Evolutionary conservation across 1,140 invertebrate genomes (phyloP).

Genomic region (Caenorhabditis briggsae): DNA sequence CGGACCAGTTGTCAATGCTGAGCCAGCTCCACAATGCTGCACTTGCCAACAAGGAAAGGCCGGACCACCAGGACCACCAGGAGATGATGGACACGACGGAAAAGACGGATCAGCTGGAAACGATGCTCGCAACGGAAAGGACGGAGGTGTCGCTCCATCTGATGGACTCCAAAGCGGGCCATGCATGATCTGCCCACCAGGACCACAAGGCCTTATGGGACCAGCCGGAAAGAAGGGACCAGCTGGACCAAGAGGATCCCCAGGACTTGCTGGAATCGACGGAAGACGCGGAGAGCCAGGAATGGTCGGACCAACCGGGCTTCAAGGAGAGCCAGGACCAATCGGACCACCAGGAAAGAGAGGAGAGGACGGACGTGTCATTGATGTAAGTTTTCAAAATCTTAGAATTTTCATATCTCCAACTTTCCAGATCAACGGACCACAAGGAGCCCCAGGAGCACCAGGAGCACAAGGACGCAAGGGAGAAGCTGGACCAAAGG

Average conservation of each 20-base stretch:
- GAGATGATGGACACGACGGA: conserved; percentile 68
- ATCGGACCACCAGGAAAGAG: conserved; percentile 66
- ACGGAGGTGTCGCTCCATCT: conserved; percentile 60
- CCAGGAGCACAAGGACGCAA: conserved; percentile 63
- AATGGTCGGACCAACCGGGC: conserved; percentile 67
- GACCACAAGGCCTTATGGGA: conserved; percentile 65
- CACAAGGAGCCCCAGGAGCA: conserved; percentile 65
- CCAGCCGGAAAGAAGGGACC: conserved; percentile 67
- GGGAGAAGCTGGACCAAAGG: conserved; percentile 66
- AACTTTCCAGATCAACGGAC: conserved; percentile 61
- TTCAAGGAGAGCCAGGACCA: conserved; percentile 61
- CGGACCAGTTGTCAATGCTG: conserved; percentile 70
- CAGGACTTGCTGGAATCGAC: conserved; percentile 66
- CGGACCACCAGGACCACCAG: conserved; percentile 65
- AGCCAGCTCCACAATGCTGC: conserved; percentile 75
- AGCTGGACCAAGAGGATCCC: conserved; percentile 65
- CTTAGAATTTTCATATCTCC: background rate
- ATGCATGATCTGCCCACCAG: conserved; percentile 70
- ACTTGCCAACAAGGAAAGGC: conserved; percentile 72
- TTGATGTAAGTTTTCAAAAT: conserved; percentile 29
- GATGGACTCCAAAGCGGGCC: conserved; percentile 66
- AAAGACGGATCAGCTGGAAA: conserved; percentile 64
- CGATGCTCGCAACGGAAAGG: conserved; percentile 63
- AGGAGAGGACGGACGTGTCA: conserved; percentile 43
- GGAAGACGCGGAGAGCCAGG: conserved; percentile 67